Conservation (phyloP, 37 sponge, comb jelly and placozoan genomes). For the Spongilla lacustris region DNA sequence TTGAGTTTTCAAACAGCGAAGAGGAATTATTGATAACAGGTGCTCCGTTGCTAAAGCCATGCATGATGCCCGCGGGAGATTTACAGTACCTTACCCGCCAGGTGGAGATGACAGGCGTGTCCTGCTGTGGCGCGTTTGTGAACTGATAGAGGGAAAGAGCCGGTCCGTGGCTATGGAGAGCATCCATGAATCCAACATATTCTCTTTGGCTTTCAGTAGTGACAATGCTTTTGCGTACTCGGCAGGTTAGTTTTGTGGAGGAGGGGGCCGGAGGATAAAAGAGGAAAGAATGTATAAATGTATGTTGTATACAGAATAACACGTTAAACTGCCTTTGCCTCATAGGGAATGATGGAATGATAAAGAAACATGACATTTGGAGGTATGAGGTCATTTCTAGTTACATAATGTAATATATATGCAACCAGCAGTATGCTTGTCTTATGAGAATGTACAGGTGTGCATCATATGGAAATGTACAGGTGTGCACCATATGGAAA, state of each 20-base stretch:
- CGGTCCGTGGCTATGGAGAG: conserved; percentile 25
- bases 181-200: conserved; percentile 55
- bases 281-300: not conserved
- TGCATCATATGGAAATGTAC: no score
- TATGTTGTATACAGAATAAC: not conserved
- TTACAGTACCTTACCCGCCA: not conserved
- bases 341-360: conserved; percentile 62
- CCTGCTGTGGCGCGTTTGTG: conserved; percentile 51
- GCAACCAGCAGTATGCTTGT: no score
- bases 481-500: no score
- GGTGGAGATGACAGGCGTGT: conserved; percentile 70
- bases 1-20: conserved; percentile 45
- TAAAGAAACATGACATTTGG: conserved; percentile 53
- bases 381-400: conserved; percentile 22
- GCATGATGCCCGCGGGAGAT: no score
- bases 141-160: conserved; percentile 6
- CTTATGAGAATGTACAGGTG: no score
- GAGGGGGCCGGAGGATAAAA: not conserved
- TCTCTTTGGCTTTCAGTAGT: conserved; percentile 52
- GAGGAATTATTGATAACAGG: conserved; percentile 55
- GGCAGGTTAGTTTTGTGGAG: conserved; percentile 34
- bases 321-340: not conserved
- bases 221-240: conserved; percentile 46
- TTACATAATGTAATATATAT: no score
- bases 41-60: not conserved